Evolutionary conservation across 2,888 invertebrate species (phyloP).

Genomic region (Digitonthophagus gazella): DNA sequence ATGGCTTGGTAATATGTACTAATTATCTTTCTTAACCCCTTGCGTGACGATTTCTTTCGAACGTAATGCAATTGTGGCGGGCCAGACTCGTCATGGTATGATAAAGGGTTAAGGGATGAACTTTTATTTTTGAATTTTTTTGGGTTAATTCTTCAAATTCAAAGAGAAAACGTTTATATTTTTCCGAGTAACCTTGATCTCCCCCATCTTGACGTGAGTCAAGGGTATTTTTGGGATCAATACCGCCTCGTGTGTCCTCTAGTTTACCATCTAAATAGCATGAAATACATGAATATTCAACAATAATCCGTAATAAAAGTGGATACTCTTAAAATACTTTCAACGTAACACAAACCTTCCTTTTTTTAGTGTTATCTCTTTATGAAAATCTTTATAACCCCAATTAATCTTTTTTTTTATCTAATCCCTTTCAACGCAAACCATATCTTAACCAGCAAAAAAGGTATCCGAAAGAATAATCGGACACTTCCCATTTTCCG

Average conservation of each 20-base stretch:
- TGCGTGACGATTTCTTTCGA: background rate
- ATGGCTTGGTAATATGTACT: too few relatives aligned
- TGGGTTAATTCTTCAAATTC: background rate
- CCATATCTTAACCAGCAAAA: background rate
- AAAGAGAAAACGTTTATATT: background rate
- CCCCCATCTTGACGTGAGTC: background rate
- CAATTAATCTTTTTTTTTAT: background rate
- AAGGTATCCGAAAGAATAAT: background rate
- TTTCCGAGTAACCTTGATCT: background rate
- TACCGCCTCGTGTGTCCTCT: background rate
- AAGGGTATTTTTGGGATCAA: background rate
- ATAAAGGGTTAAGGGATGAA: too few relatives aligned
- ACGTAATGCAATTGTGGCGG: too few relatives aligned
- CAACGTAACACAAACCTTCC: too few relatives aligned
- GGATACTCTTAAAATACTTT: too few relatives aligned
- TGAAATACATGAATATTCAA: background rate
- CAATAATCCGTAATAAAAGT: too few relatives aligned
- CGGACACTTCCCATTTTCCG: background rate
- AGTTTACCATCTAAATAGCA: background rate
- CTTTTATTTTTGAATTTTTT: background rate
- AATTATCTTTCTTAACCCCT: too few relatives aligned
- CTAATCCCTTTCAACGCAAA: background rate
- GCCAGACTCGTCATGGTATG: too few relatives aligned
- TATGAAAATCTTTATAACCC: background rate
- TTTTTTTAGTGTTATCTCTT: too few relatives aligned